Percentiles rank a stretch among this genome's conserved stretches.
phyloP scores from a whole-genome alignment of 2,888 invertebrate genomes.

The Lepidonotus clava region DNA sequence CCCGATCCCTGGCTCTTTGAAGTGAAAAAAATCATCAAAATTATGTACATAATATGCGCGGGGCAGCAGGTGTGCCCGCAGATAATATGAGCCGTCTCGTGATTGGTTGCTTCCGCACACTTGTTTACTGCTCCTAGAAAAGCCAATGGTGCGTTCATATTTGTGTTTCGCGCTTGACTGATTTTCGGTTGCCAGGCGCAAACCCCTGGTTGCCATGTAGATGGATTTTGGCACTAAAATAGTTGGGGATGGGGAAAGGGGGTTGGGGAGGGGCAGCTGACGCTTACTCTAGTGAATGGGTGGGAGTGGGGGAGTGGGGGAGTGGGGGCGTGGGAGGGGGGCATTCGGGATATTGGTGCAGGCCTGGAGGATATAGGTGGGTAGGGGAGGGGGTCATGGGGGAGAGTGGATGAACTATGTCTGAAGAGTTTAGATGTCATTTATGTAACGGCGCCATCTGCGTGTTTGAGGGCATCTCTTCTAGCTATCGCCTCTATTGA shows the following conservation, averaged over 20 bases:
- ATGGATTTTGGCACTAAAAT: constrained; percentile 26
- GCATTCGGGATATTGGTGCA: neutral
- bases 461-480: no score
- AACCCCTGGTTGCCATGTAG: constrained; percentile 3
- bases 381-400: neutral
- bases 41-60: neutral
- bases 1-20: constrained; percentile 1
- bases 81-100: neutral
- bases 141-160: constrained; percentile 49
- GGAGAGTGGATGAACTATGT: neutral
- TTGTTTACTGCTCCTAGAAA: constrained; percentile 49
- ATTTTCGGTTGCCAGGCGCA: constrained; percentile 24
- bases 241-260: neutral
- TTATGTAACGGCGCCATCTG: constrained; percentile 31
- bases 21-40: neutral
- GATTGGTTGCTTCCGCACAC: constrained; percentile 37
- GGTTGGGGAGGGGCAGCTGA: constrained; percentile 4
- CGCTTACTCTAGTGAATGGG: neutral
- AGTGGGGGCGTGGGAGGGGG: constrained; percentile 3
- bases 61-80: constrained; percentile 17
- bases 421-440: constrained; percentile 14
- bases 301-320: neutral
- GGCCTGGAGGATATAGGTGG: neutral
- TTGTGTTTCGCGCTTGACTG: constrained; percentile 48
- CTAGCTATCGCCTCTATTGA: no score